Base-by-base conservation (phyloP, 2,113 vertebrate genomes). In the Boleophthalmus pectinirostris region DNA sequence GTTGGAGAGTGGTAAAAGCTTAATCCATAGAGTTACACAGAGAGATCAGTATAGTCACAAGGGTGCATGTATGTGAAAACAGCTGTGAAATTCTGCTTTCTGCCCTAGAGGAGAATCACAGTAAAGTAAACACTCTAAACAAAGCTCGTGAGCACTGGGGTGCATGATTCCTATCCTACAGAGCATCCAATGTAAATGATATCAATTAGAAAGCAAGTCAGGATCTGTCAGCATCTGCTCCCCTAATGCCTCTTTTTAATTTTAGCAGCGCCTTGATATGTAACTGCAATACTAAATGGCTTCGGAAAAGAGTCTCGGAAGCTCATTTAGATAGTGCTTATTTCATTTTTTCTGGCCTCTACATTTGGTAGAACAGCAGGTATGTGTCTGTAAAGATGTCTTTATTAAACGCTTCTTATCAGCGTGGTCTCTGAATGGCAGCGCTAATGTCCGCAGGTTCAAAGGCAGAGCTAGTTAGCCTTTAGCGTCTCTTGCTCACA, bases 401-500 rank as follows among this genome's bases (percentile, higher is more conserved):
- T 66, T 82, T 82, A 89, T 87, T 85, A 68, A 75, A 70, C 72
- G 69, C 79, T 78, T 84, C 70, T 38, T 66, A 70, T 49, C 24
- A 3, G 45, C 12, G 29, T n/a, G 15, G 45, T 73, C 72, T 82
- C 73, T 69, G 66, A 75, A 82, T 73, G 66, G 75, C 66, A 77
- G 84, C 77, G 73, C 72, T 69, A 73, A 84, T 29, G 66, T 85
- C 78, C 53, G 29, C 60, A 71, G 77, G 78, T 89, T 91, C 78
- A 86, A 86, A 86, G 80, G 66, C 70, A 73, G 75, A 43, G 82
- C 76, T 72, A 82, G 84, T 90, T 86, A 84, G 83, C 75, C 73
- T 53, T 69, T 87, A 78, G 83, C 73, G 74, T 84, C 75, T 81
- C 38, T 49, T 3, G 63, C 70, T 80, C 82, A 35, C 89, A 87